A percentile compares a stretch with the other conserved stretches of the same genome.
phyloP scores from a whole-genome alignment of 2,113 vertebrate genomes.

The Phylloscopus trochilus region DNA sequence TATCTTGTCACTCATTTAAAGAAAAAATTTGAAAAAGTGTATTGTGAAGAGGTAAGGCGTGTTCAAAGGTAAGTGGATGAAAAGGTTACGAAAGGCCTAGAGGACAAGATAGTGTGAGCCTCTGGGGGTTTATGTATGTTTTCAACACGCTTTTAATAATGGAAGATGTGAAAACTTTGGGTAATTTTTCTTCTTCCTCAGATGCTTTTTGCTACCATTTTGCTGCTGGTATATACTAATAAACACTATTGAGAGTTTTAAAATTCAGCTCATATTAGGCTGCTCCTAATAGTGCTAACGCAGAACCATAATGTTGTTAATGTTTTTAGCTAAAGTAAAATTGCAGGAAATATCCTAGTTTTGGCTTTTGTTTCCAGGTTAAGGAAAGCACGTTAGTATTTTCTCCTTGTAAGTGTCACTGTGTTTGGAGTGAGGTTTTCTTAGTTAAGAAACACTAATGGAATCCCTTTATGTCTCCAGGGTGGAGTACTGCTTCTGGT shows the following conservation, averaged over 20 bases:
- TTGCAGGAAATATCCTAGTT: not conserved
- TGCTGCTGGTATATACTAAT: not conserved
- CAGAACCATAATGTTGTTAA: not conserved
- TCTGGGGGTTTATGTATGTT: not conserved
- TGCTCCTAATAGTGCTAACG: not conserved
- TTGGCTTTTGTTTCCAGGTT: not conserved
- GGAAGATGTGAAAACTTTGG: not conserved
- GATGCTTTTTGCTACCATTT: not conserved
- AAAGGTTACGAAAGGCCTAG: not conserved
- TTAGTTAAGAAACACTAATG: not conserved
- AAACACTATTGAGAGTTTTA: not conserved
- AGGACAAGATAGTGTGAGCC: not conserved
- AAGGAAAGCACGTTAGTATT: not conserved
- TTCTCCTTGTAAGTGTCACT: not conserved
- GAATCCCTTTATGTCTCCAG: constrained; percentile 65
- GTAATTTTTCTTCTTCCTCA: not conserved
- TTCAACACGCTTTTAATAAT: not conserved
- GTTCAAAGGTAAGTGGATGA: not conserved
- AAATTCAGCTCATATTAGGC: not conserved
- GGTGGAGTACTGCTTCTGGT: constrained; percentile 94
- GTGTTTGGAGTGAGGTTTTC: not conserved
- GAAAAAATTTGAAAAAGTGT: not conserved
- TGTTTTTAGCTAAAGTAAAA: not conserved
- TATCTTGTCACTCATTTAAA: not conserved
- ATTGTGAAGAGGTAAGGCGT: not conserved